These are phyloP conservation scores for Stomatorhinus ivindoensis DNA, from an alignment of 2,113 vertebrate genomes.

Conservation along the genomic window DNA sequence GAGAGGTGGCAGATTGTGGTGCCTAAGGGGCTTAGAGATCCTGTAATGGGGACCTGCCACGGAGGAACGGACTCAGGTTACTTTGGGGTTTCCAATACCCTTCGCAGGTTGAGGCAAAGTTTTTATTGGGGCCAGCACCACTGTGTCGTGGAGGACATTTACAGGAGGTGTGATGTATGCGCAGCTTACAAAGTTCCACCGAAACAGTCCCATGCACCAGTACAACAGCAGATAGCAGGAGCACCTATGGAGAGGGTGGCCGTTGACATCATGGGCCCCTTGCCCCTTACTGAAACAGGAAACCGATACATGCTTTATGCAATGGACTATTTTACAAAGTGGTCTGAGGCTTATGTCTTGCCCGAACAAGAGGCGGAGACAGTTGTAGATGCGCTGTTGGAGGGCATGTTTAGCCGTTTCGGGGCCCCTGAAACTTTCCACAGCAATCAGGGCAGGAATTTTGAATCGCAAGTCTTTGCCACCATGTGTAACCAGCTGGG, in stretches of 20 bases:
- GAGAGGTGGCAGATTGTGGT: too few relatives aligned
- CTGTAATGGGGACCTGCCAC: background rate
- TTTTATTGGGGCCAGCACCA: too few relatives aligned
- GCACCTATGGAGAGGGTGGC: too few relatives aligned
- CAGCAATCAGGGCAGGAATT: background rate
- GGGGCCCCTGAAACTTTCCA: background rate
- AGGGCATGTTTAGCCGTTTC: background rate
- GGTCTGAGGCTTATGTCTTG: background rate
- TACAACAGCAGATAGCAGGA: too few relatives aligned
- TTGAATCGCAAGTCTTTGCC: background rate
- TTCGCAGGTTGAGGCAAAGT: background rate
- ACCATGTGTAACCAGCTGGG: background rate
- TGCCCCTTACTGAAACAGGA: too few relatives aligned
- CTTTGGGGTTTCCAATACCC: too few relatives aligned
- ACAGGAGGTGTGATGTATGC: too few relatives aligned
- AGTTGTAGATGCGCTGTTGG: background rate
- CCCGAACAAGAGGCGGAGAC: background rate
- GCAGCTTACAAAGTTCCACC: too few relatives aligned
- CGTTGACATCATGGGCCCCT: too few relatives aligned
- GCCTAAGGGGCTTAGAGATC: background rate
- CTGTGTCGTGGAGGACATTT: too few relatives aligned
- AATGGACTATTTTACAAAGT: conserved; percentile 11
- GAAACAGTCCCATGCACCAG: too few relatives aligned
- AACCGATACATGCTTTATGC: background rate
- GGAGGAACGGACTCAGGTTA: background rate